Base-by-base conservation (phyloP, 2,888 invertebrate genomes). In the Prosapia bicincta region DNA sequence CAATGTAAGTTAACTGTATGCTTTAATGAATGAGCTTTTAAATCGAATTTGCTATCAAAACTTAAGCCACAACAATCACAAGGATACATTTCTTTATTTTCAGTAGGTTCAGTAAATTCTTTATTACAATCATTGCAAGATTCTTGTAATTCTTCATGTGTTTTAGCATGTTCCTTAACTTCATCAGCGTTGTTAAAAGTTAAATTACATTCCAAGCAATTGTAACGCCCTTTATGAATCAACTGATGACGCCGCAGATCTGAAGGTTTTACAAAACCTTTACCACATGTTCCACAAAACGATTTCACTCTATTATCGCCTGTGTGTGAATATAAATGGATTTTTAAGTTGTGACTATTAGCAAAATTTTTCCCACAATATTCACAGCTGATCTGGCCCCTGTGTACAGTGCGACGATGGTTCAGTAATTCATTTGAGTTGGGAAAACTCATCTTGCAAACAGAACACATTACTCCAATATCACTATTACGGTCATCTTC, bases 221-320 rank as follows among this genome's bases (percentile, higher is more conserved):
- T 71, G 66, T 78, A 79, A 1, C 76, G 71, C 13, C 75, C 76
- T 65, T 78, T 77, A 43, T 80, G 80, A 20, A 75, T 72, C 15
- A 77, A 73, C 66, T 78, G 78, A 75, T 80, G 80, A 68, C 78
- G 76, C 20, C 79, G 78, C 65, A 80, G 77, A 68, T 78, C 79
- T 66, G 72, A 79, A 9, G 78, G 78, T 66, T 80, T 80, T n/a
- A 79, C 78, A 76, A 80, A 80, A 32, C 79, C 78, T 74, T 80
- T 78, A 26, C 78, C 76, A 74, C 80, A 80, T n/a, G 78, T 76
- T 24, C 76, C 73, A 71, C 80, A 80, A 66, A 77, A 78, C 30
- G 74, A 78, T 71, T 78, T 76, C 20, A 74, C 69, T 25, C 74
- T 66, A 15, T 69, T 77, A 70, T 78, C 79, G 5, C 78, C 78